Base-by-base conservation (phyloP, 1,140 invertebrate species). In the Eriocheir sinensis region DNA sequence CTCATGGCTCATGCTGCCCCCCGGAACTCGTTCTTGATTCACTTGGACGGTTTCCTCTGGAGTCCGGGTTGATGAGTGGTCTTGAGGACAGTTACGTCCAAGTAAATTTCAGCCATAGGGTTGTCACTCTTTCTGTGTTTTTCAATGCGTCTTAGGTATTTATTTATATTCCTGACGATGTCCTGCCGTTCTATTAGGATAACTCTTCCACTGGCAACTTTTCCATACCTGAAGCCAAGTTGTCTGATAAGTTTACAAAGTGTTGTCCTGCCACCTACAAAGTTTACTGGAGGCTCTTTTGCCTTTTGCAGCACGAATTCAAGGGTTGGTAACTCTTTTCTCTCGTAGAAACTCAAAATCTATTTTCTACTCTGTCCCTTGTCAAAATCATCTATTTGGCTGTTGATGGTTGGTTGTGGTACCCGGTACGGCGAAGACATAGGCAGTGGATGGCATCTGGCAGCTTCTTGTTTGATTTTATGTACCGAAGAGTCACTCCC, bases 331-430 rank as follows among this genome's bases (percentile, higher is more conserved):
- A 91, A 15, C 36, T 90, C 90, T 34, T 72, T 27, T 79, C 60
- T 92, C 32, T 91, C 90, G 41, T 91, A 91, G 38, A 79, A 91
- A 12, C 8, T 2, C 34, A 91, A 72, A 30, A 91, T 32, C 34
- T 91, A 53, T 80, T 72, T 0, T 53, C 90, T 27, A 79, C 40
- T 92, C 4, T n/a, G 44, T 40, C 48, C 32, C n/a, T 41, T 38
- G 36, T 92, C 91, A 83, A 41, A 92, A n/a, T 92, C 38, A 41
- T 92, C 80, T n/a, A n/a, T n/a, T n/a, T n/a, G n/a, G n/a, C n/a
- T n/a, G n/a, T n/a, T n/a, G n/a, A n/a, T n/a, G n/a, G n/a, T n/a
- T n/a, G n/a, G n/a, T n/a, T n/a, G n/a, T n/a, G n/a, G n/a, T n/a
- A n/a, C n/a, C n/a, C n/a, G n/a, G n/a, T n/a, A n/a, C n/a, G n/a